These are phyloP conservation scores for Andricus quercusramuli DNA, from an alignment of 2,888 invertebrate species.

Conservation along the genomic window DNA sequence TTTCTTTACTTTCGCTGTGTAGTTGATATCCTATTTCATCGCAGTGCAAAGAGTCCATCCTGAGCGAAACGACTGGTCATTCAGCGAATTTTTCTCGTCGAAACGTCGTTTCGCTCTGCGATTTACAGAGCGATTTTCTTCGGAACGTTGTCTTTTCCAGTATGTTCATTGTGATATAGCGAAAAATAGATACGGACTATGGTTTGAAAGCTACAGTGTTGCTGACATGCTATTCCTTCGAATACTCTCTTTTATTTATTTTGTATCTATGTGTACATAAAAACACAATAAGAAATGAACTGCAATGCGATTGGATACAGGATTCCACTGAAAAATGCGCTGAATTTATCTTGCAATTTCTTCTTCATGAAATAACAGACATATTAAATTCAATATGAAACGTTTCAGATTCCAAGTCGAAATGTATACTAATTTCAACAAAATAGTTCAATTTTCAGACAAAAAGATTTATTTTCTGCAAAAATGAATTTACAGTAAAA, in stretches of 20 bases:
- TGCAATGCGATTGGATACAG: not conserved
- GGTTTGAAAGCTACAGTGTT: not conserved
- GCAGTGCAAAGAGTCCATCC: not conserved
- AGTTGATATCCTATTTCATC: not conserved
- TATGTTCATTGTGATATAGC: not conserved
- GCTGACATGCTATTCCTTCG: slow-evolving; percentile 24
- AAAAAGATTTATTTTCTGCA: too few species aligned
- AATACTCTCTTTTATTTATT: not conserved
- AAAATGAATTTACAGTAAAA: too few species aligned
- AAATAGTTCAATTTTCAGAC: too few species aligned
- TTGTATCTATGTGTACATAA: not conserved
- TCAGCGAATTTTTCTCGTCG: slow-evolving; percentile 21
- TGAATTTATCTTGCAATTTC: not conserved
- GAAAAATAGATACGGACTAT: not conserved
- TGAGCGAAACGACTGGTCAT: slow-evolving; percentile 18
- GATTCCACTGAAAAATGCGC: not conserved
- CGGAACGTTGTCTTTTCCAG: slow-evolving; percentile 13
- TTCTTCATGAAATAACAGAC: not conserved
- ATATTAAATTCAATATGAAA: not conserved
- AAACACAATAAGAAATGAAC: not conserved
- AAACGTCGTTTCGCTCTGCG: not conserved
- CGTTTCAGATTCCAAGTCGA: too few species aligned
- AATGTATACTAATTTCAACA: too few species aligned
- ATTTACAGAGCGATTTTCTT: slow-evolving; percentile 34
- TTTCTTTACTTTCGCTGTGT: not conserved